Conservation (phyloP, 1,140 invertebrate species). For the Penaeus indicus region DNA sequence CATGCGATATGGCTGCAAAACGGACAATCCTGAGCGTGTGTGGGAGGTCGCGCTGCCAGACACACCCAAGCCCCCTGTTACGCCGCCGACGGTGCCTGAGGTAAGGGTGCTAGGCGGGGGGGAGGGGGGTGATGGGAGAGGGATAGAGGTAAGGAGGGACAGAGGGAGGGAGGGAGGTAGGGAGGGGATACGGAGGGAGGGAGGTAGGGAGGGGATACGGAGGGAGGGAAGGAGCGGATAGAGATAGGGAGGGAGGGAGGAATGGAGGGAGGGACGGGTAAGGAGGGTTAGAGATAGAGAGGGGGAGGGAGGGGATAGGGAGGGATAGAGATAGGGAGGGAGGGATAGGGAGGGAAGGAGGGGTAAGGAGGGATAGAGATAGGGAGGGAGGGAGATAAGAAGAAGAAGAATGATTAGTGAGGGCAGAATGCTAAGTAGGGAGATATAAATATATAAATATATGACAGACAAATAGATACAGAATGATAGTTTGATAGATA, state of each 20-base stretch:
- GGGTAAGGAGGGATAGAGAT: too few species aligned
- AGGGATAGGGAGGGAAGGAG: neutral
- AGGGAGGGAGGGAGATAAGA: too few species aligned
- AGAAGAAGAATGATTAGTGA: too few species aligned
- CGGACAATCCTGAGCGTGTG: slow-evolving; percentile 58
- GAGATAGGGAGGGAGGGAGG: neutral
- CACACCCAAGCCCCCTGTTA: slow-evolving; percentile 48
- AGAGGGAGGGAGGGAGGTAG: too few species aligned
- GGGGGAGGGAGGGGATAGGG: too few species aligned
- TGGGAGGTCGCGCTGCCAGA: slow-evolving; percentile 59
- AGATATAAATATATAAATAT: too few species aligned
- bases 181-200: too few species aligned
- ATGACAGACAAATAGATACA: too few species aligned
- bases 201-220: neutral
- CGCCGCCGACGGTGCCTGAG: slow-evolving; percentile 7
- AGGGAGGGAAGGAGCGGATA: neutral
- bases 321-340: neutral
- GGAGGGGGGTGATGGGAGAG: neutral
- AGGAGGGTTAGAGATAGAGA: neutral
- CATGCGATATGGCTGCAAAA: slow-evolving; percentile 45
- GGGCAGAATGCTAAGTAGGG: too few species aligned
- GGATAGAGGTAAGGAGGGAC: too few species aligned
- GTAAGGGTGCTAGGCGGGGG: slow-evolving; percentile 1
- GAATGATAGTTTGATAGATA: too few species aligned
- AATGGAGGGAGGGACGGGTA: too few species aligned